Evolutionary conservation across 2,797 vertebrate species (phyloP).

Genomic region (Molossus molossus): DNA sequence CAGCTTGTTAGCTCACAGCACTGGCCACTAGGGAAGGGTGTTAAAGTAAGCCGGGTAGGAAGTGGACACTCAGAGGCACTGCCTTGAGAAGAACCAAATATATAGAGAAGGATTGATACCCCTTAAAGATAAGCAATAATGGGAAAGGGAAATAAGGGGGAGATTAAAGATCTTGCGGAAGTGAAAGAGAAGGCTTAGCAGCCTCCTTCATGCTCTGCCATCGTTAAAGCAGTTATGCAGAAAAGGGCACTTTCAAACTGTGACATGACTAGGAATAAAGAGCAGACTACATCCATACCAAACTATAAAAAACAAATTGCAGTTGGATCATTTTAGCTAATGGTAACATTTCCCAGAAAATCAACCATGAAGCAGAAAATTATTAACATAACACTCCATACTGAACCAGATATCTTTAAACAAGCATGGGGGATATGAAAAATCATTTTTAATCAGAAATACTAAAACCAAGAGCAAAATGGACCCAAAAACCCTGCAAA

Average conservation of each 20-base stretch:
- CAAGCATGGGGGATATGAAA: not conserved
- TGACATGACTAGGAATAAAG: slow-evolving; percentile 11
- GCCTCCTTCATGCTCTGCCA: not conserved
- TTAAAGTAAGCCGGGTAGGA: not conserved
- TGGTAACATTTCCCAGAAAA: slow-evolving; percentile 52
- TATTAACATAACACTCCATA: not conserved
- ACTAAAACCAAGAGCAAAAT: slow-evolving; percentile 10
- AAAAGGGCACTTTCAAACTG: slow-evolving; percentile 13
- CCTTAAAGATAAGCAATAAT: not conserved
- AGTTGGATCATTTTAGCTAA: slow-evolving; percentile 19
- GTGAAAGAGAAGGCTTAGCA: not conserved
- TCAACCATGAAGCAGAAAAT: slow-evolving; percentile 1
- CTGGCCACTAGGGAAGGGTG: not conserved
- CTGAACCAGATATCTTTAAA: slow-evolving; percentile 28
- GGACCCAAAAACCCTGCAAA: not conserved
- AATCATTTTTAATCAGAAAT: slow-evolving; percentile 55
- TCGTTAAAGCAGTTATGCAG: not conserved
- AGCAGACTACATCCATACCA: not conserved
- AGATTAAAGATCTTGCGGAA: slow-evolving; percentile 29
- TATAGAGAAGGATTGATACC: not conserved
- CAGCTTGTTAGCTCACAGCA: slow-evolving; percentile 1
- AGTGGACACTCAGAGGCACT: not conserved
- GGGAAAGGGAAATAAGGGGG: not conserved
- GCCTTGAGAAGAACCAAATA: not conserved
- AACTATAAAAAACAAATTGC: slow-evolving; percentile 41